Conservation (phyloP, 2,113 vertebrate genomes). For the Sander vitreus region DNA sequence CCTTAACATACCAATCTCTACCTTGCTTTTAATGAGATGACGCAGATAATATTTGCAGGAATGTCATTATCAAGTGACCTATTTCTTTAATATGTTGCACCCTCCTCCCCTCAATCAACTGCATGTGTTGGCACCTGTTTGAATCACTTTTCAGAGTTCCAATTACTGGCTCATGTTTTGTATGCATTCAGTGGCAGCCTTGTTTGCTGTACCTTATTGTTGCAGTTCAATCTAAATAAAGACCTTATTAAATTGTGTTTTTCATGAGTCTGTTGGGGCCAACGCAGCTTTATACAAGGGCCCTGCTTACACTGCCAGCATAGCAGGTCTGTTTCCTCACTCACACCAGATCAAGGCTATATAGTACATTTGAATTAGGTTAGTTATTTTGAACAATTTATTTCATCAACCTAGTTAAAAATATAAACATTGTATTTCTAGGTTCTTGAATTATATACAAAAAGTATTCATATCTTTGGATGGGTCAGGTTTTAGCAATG, state of each 20-base stretch:
- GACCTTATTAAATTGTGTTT: conserved; percentile 24
- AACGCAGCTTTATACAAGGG: conserved; percentile 8
- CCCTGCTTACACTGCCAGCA: background rate
- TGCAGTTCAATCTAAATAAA: conserved; percentile 35
- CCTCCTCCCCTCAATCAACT: background rate
- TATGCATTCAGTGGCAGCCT: conserved; percentile 5
- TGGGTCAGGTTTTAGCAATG: background rate
- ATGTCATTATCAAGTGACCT: background rate
- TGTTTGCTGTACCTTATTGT: conserved; percentile 14
- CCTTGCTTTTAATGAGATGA: background rate
- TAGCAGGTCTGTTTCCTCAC: background rate
- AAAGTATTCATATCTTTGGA: background rate
- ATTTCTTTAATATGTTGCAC: background rate
- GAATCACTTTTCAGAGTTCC: too few species aligned
- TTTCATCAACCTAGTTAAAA: background rate
- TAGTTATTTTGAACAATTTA: background rate
- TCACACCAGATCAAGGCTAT: background rate
- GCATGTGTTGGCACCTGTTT: background rate
- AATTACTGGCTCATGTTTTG: conserved; percentile 16
- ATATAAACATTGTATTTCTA: background rate
- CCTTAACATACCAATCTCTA: background rate
- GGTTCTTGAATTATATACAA: background rate
- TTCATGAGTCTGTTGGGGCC: conserved; percentile 5
- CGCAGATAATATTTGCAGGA: background rate
- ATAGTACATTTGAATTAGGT: background rate